Conservation (phyloP, 2,113 vertebrate species). For the Notechis scutatus region DNA sequence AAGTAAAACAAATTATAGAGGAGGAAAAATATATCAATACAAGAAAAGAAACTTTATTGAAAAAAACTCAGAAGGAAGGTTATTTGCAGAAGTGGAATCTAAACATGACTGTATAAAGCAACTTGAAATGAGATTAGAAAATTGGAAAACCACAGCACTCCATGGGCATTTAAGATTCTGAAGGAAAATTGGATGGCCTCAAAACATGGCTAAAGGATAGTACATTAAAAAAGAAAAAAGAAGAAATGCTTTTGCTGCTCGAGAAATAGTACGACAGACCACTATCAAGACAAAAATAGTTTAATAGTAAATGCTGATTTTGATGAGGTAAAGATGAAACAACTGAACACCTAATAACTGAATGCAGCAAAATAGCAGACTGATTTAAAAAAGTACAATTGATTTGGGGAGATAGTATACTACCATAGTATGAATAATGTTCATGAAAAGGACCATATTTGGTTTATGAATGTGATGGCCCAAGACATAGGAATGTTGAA, state of each 20-base stretch:
- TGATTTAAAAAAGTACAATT: background rate
- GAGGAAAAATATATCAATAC: background rate
- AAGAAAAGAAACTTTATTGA: background rate
- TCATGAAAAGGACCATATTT: background rate
- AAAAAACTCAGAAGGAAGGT: background rate
- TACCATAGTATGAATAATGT: background rate
- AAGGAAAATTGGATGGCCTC: background rate
- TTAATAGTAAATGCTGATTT: background rate
- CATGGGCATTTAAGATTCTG: background rate
- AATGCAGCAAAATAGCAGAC: background rate
- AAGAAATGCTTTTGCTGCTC: background rate
- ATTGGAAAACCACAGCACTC: background rate
- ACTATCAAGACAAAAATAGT: background rate
- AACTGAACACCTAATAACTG: background rate
- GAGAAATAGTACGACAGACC: background rate
- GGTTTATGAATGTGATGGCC: background rate
- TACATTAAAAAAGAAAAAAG: background rate
- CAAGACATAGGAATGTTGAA: background rate
- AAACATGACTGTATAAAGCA: background rate
- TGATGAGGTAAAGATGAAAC: background rate
- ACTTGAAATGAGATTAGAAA: background rate
- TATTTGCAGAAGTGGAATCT: background rate
- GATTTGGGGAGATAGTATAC: background rate
- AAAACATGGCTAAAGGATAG: background rate
- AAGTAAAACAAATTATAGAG: background rate